Evolutionary conservation across 1,140 invertebrate species (phyloP).

Genomic region (Drosophila mayri): DNA sequence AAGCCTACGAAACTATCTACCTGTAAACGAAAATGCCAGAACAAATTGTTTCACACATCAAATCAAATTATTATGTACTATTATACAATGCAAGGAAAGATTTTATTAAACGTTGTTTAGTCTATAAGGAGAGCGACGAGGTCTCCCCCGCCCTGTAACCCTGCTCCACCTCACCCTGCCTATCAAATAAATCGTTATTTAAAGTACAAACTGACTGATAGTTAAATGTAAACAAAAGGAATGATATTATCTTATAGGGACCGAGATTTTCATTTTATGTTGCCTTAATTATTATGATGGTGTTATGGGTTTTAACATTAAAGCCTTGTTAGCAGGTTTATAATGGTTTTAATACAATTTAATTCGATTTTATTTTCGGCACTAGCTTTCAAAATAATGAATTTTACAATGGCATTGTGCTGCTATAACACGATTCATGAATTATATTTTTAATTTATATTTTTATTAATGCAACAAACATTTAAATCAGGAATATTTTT

Average conservation of each 20-base stretch:
- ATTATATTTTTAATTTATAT: no score
- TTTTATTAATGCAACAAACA: no score
- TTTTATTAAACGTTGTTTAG: slow-evolving; percentile 79
- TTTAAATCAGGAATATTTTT: no score
- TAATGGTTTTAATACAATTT: no score
- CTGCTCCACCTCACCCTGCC: slow-evolving; percentile 36
- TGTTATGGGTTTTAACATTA: no score
- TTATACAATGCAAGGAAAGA: slow-evolving; percentile 35
- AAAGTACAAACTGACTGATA: slow-evolving; percentile 36
- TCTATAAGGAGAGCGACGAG: slow-evolving; percentile 66
- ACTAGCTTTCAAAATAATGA: no score
- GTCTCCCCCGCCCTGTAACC: slow-evolving; percentile 17
- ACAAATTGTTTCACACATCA: slow-evolving; percentile 49
- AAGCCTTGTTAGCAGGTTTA: no score
- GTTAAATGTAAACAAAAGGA: neutral
- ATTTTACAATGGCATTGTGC: no score
- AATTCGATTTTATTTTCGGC: no score
- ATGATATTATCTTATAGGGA: no score
- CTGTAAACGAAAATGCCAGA: slow-evolving; percentile 51
- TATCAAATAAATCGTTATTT: slow-evolving; percentile 60
- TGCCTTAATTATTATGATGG: neutral
- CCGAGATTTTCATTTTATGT: neutral
- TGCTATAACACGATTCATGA: no score
- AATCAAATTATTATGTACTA: slow-evolving; percentile 53
- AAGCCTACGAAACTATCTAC: slow-evolving; percentile 56